Conservation (phyloP, 2,113 vertebrate genomes). For the Pygoscelis antarcticus region DNA sequence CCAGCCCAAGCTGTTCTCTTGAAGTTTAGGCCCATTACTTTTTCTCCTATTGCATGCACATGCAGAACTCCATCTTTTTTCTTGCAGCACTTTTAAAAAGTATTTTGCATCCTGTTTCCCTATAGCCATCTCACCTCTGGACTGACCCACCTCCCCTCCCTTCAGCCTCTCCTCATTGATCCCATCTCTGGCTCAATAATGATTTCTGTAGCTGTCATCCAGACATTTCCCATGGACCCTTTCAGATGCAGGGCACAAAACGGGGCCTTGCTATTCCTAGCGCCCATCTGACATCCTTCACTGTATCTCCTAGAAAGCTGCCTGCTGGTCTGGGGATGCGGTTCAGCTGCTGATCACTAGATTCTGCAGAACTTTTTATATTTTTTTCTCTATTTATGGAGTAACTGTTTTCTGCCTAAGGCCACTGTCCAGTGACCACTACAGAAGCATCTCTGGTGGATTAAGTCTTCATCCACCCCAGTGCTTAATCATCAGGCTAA, state of each 20-base stretch:
- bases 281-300: background rate
- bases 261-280: background rate
- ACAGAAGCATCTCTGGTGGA: background rate
- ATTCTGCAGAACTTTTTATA: background rate
- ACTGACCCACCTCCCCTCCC: background rate
- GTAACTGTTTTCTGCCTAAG: background rate
- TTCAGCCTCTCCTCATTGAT: background rate
- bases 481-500: background rate
- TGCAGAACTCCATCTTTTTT: background rate
- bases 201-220: background rate
- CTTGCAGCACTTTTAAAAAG: background rate
- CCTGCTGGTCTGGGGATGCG: background rate
- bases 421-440: background rate
- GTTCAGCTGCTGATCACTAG: background rate
- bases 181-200: background rate
- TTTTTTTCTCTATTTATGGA: background rate
- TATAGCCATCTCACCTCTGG: background rate
- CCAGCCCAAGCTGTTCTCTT: background rate
- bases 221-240: background rate
- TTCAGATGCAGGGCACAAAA: background rate
- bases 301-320: background rate
- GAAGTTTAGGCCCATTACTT: background rate
- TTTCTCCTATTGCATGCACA: background rate
- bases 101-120: background rate
- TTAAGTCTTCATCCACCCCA: background rate